Evolutionary conservation across 2,888 invertebrate species (phyloP).

Genomic region (Trissolcus japonicus): DNA sequence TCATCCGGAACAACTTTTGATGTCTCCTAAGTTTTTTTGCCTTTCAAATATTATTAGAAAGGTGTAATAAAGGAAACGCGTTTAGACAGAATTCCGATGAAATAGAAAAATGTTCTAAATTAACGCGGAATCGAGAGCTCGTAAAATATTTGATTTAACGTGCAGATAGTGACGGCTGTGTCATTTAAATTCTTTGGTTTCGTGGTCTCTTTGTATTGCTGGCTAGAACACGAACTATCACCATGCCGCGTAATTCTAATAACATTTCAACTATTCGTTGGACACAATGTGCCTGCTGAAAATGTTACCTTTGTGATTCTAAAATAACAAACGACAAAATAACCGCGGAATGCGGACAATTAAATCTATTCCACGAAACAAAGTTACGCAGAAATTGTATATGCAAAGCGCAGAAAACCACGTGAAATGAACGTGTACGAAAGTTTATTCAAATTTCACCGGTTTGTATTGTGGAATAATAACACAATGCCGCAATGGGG

Average conservation of each 20-base stretch:
- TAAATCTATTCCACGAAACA: constrained; percentile 2
- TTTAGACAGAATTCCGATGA: too few species aligned
- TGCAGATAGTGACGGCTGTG: constrained; percentile 65
- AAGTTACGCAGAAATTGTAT: too few species aligned
- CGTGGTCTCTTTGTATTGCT: constrained; percentile 71
- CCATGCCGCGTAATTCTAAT: constrained; percentile 44
- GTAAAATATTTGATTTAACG: constrained; percentile 65
- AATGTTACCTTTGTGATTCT: constrained; percentile 42
- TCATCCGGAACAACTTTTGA: neutral
- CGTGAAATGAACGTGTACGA: neutral
- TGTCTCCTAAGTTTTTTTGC: too few species aligned
- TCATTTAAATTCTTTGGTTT: constrained; percentile 65
- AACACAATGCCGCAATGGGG: too few species aligned
- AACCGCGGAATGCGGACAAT: constrained; percentile 19
- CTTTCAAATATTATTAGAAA: too few species aligned
- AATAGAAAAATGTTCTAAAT: neutral
- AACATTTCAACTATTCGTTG: constrained; percentile 65
- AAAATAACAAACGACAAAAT: constrained; percentile 24
- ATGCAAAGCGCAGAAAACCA: neutral
- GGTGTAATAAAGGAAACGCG: too few species aligned
- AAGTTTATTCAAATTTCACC: too few species aligned
- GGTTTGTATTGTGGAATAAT: too few species aligned
- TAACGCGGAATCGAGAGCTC: constrained; percentile 37
- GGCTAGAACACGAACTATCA: constrained; percentile 46
- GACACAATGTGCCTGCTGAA: constrained; percentile 50